phyloP scores from a whole-genome alignment of 2,113 vertebrate genomes.

The Bufo bufo region DNA sequence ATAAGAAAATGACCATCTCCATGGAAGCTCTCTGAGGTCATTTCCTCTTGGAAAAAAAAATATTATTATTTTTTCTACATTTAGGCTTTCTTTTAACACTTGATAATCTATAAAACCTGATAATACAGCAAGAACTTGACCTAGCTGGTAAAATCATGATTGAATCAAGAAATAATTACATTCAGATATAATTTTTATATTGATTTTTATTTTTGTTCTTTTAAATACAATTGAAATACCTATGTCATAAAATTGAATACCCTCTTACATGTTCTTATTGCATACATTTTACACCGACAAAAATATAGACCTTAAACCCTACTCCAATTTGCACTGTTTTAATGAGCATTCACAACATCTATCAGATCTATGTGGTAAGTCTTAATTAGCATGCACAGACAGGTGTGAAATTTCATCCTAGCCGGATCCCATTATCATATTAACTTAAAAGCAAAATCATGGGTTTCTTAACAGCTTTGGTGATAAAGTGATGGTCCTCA shows the following conservation, averaged over 20 bases:
- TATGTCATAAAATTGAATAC: neutral
- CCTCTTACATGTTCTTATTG: neutral
- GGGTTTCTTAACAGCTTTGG: neutral
- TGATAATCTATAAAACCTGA: no score
- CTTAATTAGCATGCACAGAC: conserved; percentile 26
- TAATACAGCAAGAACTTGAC: no score
- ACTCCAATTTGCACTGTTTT: conserved; percentile 52
- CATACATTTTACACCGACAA: conserved; percentile 36
- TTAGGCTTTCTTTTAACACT: no score
- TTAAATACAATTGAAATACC: neutral
- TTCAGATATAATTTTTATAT: no score
- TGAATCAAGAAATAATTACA: no score
- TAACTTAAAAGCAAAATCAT: neutral
- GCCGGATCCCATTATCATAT: conserved; percentile 18
- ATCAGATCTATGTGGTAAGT: neutral
- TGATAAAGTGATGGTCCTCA: neutral
- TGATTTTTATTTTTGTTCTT: no score
- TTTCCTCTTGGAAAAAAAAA: no score
- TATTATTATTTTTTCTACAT: no score
- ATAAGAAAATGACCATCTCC: no score
- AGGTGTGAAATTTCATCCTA: conserved; percentile 20
- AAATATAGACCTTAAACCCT: conserved; percentile 8
- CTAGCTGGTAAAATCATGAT: no score
- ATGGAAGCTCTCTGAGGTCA: no score
- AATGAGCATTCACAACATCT: conserved; percentile 37